Base-by-base conservation (phyloP, 2,888 invertebrate genomes). In the Tipula unca region DNA sequence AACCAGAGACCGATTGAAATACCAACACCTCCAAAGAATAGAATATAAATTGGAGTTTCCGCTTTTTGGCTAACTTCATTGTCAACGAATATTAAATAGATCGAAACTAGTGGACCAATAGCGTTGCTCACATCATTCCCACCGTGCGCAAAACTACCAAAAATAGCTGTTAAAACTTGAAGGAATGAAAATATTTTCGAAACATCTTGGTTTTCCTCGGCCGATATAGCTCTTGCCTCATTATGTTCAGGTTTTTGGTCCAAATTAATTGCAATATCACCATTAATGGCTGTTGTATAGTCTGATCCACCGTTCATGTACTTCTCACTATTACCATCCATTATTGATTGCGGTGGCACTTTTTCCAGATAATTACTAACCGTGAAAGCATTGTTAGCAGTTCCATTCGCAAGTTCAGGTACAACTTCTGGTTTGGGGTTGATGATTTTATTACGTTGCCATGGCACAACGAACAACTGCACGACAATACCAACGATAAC, bases 41-140 rank as follows among this genome's bases (percentile, higher is more conserved):
- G 92, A 88, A 99, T 96, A 89, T 95, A 96, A 85, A 98, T 91
- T 0, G 99, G 99, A 0, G 98, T 98, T 89, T 96, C 95, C 0
- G 96, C 94, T 87, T 94, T 94, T 89, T 97, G 96, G 88, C 94
- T 93, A 0, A 96, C 96, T 2, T 94, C 93, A 32, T 97, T 97
- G 89, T 97, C 96, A 2, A 94, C 93, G 89, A 96, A 98, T 87
- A 99, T 95, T 89, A 98, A 93, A 96, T 97, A 99, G 5, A 99
- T 92, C 0, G 97, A 98, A 87, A 99, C 97, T 85, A 99, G 92
- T 0, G 99, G 99, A 1, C 99, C 99, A 89, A 99, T 99, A 1
- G 99, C 98, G 91, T 99, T 99, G 91, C 98, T 96, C 87, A 99
- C 99, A 91, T 99, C 99, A 90, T 99, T 99, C 32, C 99, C 99